phyloP scores from a whole-genome alignment of 2,797 vertebrate genomes.

The Crenuchus spilurus region DNA sequence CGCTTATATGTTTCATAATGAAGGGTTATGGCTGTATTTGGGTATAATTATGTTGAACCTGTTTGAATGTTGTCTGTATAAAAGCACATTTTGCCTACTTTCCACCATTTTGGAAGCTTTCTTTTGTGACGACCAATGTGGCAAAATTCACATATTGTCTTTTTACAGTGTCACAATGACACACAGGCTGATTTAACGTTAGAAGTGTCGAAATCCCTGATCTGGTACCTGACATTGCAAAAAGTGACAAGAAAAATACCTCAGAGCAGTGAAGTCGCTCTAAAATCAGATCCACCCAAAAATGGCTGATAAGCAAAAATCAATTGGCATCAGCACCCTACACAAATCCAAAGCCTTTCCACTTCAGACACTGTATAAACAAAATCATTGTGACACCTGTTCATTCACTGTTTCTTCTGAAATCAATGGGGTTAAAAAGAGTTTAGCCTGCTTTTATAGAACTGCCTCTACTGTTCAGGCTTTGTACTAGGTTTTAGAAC shows the following conservation, averaged over 20 bases:
- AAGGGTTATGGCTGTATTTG: background rate
- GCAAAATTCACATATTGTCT: background rate
- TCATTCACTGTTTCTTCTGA: no score
- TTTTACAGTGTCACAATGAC: slow-evolving; percentile 4
- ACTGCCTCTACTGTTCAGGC: no score
- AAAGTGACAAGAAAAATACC: background rate
- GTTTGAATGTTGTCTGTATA: background rate
- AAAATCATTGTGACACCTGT: no score
- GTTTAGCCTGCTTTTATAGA: no score
- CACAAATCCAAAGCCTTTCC: no score
- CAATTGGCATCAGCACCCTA: slow-evolving; percentile 1
- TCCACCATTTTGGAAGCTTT: background rate
- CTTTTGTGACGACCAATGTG: background rate
- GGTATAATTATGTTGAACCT: background rate
- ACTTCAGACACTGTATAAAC: no score
- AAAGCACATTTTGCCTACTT: background rate
- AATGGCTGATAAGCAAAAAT: slow-evolving; percentile 6
- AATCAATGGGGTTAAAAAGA: no score
- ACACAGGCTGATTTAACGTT: slow-evolving; percentile 4
- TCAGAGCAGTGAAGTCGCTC: background rate
- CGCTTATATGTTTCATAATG: background rate
- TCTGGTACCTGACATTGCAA: slow-evolving; percentile 2
- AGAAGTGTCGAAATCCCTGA: slow-evolving; percentile 18
- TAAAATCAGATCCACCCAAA: slow-evolving; percentile 29
- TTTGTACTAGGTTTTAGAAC: no score